A percentile compares a stretch with the other conserved stretches of the same genome.
Conservation (phyloP, 2,113 vertebrate genomes). For the Scopus umbretta region DNA sequence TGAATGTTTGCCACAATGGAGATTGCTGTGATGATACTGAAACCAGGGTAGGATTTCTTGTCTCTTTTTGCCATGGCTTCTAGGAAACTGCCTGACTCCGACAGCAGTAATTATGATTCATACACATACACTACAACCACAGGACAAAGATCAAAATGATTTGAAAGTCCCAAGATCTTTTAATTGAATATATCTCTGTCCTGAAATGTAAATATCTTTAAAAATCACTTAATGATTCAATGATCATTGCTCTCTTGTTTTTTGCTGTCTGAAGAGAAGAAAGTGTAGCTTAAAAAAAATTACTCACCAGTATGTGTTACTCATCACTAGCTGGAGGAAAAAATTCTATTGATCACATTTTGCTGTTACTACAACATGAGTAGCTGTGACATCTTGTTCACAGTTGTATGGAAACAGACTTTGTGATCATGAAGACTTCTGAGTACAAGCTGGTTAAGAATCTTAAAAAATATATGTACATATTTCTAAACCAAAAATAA, state of each 20-base stretch:
- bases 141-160: background rate
- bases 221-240: background rate
- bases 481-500: background rate
- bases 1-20: background rate
- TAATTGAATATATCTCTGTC: background rate
- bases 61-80: background rate
- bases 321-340: background rate
- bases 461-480: background rate
- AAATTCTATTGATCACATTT: background rate
- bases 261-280: background rate
- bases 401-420: background rate
- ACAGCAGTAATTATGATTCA: background rate
- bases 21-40: background rate
- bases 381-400: slow-evolving; percentile 9
- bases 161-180: background rate
- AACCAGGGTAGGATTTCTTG: background rate
- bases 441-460: background rate
- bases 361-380: background rate
- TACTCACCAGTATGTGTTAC: background rate
- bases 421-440: background rate
- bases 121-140: background rate
- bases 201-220: background rate
- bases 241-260: background rate
- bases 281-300: background rate
- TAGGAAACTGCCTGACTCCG: background rate